Percentiles rank a stretch among this genome's conserved stretches.
Evolutionary conservation across 2,113 vertebrate genomes (phyloP).

Genomic region (Gavia stellata): DNA sequence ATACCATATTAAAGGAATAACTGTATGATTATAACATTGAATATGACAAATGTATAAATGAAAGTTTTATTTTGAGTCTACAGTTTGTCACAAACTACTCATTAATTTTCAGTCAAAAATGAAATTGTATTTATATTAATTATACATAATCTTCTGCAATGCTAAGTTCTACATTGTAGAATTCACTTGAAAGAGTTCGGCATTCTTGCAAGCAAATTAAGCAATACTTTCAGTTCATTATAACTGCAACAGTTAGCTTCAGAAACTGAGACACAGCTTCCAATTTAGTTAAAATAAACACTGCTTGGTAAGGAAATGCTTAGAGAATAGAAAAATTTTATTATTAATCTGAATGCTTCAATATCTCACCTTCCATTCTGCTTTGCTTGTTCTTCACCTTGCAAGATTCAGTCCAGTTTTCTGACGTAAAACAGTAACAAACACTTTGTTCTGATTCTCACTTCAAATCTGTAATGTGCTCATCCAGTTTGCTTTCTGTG

Average conservation of each 20-base stretch:
- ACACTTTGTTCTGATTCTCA: neutral
- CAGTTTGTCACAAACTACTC: neutral
- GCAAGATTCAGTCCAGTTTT: neutral
- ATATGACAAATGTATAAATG: neutral
- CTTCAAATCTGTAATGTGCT: neutral
- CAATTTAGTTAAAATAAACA: neutral
- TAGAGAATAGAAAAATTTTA: neutral
- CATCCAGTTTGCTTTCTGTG: neutral
- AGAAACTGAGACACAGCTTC: neutral
- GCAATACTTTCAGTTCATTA: neutral
- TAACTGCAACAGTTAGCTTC: neutral
- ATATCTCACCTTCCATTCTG: constrained; percentile 78
- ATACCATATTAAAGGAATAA: neutral
- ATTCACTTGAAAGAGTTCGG: neutral
- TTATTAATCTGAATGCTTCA: neutral
- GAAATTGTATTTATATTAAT: neutral
- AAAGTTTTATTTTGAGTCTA: neutral
- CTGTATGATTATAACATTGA: neutral
- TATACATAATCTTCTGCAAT: neutral
- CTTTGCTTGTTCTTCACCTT: neutral
- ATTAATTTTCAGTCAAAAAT: neutral
- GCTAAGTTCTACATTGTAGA: neutral
- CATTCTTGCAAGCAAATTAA: neutral
- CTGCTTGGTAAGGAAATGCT: neutral
- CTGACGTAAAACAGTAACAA: neutral